Percentiles rank a stretch among this genome's conserved stretches.
Conservation (phyloP, 2,888 invertebrate species). For the Drosophila diplacantha region DNA sequence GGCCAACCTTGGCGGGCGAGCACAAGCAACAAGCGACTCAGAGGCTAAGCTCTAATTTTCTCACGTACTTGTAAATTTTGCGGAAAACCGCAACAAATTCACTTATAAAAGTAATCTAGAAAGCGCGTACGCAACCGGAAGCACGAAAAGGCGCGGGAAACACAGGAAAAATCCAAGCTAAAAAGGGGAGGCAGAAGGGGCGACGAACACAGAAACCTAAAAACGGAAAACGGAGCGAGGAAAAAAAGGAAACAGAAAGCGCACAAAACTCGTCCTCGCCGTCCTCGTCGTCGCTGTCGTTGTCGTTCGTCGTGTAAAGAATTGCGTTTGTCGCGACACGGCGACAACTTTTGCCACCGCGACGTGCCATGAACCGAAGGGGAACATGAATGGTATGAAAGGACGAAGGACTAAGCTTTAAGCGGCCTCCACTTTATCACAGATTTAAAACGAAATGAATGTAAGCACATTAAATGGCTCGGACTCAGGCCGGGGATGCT, state of each 20-base stretch:
- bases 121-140: conserved; percentile 68
- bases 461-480: conserved; percentile 68
- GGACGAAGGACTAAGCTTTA: conserved; percentile 45
- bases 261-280: conserved; percentile 38
- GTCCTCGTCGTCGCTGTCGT: conserved; percentile 13
- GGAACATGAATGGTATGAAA: background rate
- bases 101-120: conserved; percentile 72
- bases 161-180: conserved; percentile 17
- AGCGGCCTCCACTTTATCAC: conserved; percentile 64
- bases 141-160: conserved; percentile 47
- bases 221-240: conserved; percentile 12
- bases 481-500: conserved; percentile 21
- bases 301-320: conserved; percentile 50
- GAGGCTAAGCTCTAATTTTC: conserved; percentile 70
- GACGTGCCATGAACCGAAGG: conserved; percentile 1
- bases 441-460: conserved; percentile 68
- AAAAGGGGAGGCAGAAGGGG: conserved; percentile 15
- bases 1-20: conserved; percentile 22
- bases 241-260: conserved; percentile 35
- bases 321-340: conserved; percentile 65
- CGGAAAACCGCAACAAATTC: conserved; percentile 72
- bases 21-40: conserved; percentile 57
- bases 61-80: conserved; percentile 72
- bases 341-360: conserved; percentile 60
- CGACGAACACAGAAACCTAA: conserved; percentile 10